phyloP scores from a whole-genome alignment of 2,888 invertebrate genomes.

The Macaria notata region DNA sequence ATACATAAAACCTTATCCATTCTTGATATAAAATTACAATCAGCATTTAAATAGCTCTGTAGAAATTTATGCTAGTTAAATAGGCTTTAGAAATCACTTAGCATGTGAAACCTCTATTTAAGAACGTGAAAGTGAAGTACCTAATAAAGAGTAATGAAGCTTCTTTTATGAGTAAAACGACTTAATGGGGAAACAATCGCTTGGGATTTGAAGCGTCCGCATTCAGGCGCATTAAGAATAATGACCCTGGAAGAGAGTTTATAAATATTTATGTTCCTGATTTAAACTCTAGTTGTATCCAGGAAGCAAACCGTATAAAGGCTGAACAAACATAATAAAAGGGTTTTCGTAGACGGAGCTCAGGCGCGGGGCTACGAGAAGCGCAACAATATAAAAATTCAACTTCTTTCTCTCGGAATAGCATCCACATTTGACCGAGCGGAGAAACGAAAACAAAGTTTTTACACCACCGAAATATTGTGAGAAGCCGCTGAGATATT shows the following conservation, averaged over 20 bases:
- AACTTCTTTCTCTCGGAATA: constrained; percentile 42
- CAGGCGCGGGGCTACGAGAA: constrained; percentile 30
- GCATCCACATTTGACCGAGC: constrained; percentile 48
- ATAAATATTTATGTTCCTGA: constrained; percentile 33
- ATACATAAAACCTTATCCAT: no score
- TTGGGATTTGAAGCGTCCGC: constrained; percentile 18
- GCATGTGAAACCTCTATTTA: not conserved
- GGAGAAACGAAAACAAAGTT: constrained; percentile 56
- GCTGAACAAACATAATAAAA: constrained; percentile 45
- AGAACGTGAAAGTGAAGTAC: not conserved
- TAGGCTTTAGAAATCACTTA: not conserved
- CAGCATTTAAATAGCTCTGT: no score
- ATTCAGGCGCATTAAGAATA: constrained; percentile 19
- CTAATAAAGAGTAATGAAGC: constrained; percentile 19
- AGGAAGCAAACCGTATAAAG: constrained; percentile 46
- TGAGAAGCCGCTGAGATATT: constrained; percentile 50
- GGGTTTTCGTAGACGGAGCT: constrained; percentile 45
- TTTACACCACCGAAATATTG: constrained; percentile 55
- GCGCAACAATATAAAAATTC: constrained; percentile 43
- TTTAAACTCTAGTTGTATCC: constrained; percentile 45
- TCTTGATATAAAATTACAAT: no score
- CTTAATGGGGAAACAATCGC: constrained; percentile 12
- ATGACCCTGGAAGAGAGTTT: constrained; percentile 17
- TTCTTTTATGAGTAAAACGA: constrained; percentile 11
- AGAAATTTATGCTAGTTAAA: no score